A percentile compares a stretch with the other conserved stretches of the same genome.
These are phyloP conservation scores for Thera obeliscata DNA, from an alignment of 2,888 invertebrate genomes.

Conservation along the genomic window DNA sequence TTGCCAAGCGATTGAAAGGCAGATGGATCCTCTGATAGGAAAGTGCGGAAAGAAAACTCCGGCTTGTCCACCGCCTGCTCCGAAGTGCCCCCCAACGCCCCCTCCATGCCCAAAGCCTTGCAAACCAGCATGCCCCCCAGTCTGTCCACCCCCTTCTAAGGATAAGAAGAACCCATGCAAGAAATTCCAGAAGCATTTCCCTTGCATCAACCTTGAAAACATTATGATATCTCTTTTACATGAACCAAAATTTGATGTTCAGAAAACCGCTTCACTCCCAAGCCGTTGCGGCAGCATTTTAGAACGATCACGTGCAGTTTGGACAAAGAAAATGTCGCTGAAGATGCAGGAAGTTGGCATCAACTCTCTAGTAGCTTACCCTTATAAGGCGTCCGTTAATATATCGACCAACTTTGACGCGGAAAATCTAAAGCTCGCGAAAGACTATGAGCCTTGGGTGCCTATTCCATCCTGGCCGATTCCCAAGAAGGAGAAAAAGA, in stretches of 20 bases:
- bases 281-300: background rate
- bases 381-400: background rate
- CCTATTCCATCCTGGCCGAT: conserved; percentile 71
- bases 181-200: conserved; percentile 36
- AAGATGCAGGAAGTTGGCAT: conserved; percentile 36
- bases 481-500: conserved; percentile 46
- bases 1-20: conserved; percentile 31
- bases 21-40: conserved; percentile 39
- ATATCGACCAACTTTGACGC: conserved; percentile 19
- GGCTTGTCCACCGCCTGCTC: conserved; percentile 25
- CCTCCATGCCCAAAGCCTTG: conserved; percentile 33
- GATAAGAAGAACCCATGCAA: conserved; percentile 40
- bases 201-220: conserved; percentile 29
- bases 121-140: conserved; percentile 28
- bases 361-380: conserved; percentile 14
- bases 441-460: conserved; percentile 66
- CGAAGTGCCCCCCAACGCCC: conserved; percentile 33
- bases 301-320: conserved; percentile 19
- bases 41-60: conserved; percentile 43
- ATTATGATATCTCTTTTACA: conserved; percentile 8
- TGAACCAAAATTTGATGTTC: conserved; percentile 2
- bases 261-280: background rate
- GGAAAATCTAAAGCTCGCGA: conserved; percentile 42
- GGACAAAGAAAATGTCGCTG: conserved; percentile 33
- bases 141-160: conserved; percentile 36